Evolutionary conservation across 2,888 invertebrate genomes (phyloP), one percentile per base, ranked within the genome.

Genomic region (Lypha dubia): DNA sequence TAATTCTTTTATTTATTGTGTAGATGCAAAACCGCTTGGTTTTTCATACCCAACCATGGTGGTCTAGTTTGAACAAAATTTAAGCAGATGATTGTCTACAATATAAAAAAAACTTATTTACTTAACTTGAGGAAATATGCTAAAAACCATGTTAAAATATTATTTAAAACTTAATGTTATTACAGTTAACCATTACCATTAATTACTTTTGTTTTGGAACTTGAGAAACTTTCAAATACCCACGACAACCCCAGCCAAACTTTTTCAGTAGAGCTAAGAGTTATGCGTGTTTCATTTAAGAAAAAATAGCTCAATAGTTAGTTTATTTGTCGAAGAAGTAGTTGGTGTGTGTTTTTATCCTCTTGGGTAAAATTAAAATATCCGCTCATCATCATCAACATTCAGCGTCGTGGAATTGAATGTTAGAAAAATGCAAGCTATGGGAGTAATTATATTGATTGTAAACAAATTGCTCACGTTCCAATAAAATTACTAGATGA

Each of bases 401-500:
- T 41, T 67, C 60, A 53, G 28, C 58, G 71, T 20, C 51, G 53
- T 73, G 65, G 49, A 67, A 68, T 58, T 60, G 49, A 68, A 68
- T 77, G 41, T 51, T 77, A 51, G 49, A 22, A 65, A 82, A 70
- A 79, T 71, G 70, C 65, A 79, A 68, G 75, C 75, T 35, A 53
- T 79, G 73, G 75, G 85, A 88, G 89, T 88, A 91, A 91, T 91
- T 91, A 91, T 89, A 89, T 87, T 90, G 91, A 90, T 91, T 89
- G 90, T 90, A 90, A 90, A 91, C 90, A 91, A 90, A 91, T 90
- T 91, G 91, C 91, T 88, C 89, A 90, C 89, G 90, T 91, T 88
- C 79, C 88, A 84, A 84, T 82, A 65, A 81, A 79, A 79, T 70
- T 32, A 32, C 8, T 75, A 41, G 2, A 73, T 77, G 20, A 49